Evolutionary conservation across 2,797 vertebrate genomes (phyloP).

Genomic region (Artibeus lituratus): DNA sequence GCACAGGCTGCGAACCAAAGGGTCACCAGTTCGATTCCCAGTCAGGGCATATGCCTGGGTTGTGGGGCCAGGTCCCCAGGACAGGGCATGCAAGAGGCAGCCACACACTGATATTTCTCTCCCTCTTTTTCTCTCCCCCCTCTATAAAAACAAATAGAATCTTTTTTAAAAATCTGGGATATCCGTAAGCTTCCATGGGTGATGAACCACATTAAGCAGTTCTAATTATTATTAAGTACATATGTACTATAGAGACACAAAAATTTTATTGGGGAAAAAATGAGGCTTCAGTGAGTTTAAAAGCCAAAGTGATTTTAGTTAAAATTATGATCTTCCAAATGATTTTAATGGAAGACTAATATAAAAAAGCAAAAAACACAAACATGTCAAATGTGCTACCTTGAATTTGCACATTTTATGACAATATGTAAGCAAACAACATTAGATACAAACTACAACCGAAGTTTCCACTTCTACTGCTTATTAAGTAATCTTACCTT

Average conservation of each 20-base stretch:
- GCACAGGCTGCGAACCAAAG: no score
- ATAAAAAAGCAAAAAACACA: slow-evolving; percentile 11
- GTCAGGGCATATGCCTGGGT: no score
- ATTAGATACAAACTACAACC: background rate
- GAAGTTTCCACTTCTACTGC: background rate
- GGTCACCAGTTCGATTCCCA: no score
- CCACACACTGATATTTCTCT: no score
- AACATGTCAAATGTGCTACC: background rate
- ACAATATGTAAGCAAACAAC: background rate
- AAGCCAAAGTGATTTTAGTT: background rate
- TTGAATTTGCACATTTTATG: background rate
- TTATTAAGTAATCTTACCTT: background rate
- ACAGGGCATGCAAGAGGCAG: no score
- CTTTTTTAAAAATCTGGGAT: background rate
- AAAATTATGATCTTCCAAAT: background rate
- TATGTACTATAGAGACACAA: background rate
- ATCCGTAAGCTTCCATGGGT: background rate
- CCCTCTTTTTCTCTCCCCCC: no score
- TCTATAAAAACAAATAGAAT: no score
- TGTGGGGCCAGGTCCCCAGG: no score
- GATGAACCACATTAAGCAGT: background rate
- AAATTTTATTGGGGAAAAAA: slow-evolving; percentile 1
- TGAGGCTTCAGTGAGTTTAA: background rate
- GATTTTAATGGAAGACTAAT: background rate
- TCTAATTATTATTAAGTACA: background rate